Evolutionary conservation across 2,888 invertebrate genomes (phyloP).

Genomic region (Mantis religiosa): DNA sequence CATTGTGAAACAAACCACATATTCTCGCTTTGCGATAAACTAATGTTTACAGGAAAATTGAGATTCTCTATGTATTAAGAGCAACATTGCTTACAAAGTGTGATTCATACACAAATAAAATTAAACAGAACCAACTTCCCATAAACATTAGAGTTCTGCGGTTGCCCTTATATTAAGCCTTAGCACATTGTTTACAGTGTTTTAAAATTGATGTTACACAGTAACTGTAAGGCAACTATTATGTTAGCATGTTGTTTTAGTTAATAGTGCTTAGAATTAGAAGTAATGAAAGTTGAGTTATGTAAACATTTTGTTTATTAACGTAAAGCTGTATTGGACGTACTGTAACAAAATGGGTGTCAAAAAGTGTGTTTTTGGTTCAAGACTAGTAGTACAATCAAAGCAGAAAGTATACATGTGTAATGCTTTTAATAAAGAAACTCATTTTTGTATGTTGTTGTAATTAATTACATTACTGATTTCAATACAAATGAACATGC

Average conservation of each 20-base stretch:
- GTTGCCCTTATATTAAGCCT: not conserved
- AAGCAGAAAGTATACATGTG: not conserved
- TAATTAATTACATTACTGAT: not conserved
- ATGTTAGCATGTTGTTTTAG: not conserved
- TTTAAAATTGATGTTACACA: not conserved
- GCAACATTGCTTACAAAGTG: no score
- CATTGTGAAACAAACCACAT: not conserved
- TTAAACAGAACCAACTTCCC: no score
- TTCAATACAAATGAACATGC: not conserved
- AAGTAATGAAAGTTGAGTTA: not conserved
- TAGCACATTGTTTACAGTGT: not conserved
- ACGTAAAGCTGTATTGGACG: not conserved
- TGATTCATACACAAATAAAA: no score
- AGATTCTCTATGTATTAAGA: not conserved
- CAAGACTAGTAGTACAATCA: not conserved
- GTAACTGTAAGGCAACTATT: not conserved
- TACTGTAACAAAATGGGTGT: not conserved
- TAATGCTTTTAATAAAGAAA: not conserved
- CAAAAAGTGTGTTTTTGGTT: not conserved
- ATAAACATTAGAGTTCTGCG: not conserved
- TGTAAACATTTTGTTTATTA: not conserved
- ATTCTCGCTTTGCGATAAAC: not conserved
- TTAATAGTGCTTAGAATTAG: not conserved
- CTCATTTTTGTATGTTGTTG: not conserved
- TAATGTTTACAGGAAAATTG: not conserved